Conservation (phyloP, 2,888 invertebrate species). For the Macrosoma leucophasiata region DNA sequence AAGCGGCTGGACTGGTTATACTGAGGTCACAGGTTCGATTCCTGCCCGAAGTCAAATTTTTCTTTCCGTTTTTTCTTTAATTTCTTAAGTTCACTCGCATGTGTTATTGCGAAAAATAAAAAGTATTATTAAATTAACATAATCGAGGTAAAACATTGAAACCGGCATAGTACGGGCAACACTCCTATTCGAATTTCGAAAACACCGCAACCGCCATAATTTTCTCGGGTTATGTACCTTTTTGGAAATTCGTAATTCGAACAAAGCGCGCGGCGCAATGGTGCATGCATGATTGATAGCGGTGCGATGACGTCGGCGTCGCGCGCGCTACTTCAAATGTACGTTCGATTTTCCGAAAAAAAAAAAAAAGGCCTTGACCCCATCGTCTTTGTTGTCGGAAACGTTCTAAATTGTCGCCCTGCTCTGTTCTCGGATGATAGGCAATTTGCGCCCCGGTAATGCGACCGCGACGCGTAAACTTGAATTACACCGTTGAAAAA, state of each 20-base stretch:
- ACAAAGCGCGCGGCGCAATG: slow-evolving; percentile 71
- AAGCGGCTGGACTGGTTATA: no score
- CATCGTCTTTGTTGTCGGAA: slow-evolving; percentile 32
- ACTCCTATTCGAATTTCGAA: slow-evolving; percentile 50
- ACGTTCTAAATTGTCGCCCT: slow-evolving; percentile 17
- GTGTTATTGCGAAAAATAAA: no score
- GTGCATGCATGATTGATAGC: slow-evolving; percentile 74
- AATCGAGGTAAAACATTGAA: no score
- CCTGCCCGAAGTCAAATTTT: no score
- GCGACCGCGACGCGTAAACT: slow-evolving; percentile 39
- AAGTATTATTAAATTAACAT: no score
- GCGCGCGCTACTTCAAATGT: slow-evolving; percentile 40
- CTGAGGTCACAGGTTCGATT: no score
- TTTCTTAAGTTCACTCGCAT: no score
- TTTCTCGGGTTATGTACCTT: slow-evolving; percentile 60
- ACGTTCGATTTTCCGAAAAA: slow-evolving; percentile 51
- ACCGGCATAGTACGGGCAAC: slow-evolving; percentile 38
- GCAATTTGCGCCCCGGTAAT: slow-evolving; percentile 49
- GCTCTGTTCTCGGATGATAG: slow-evolving; percentile 29
- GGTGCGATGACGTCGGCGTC: slow-evolving; percentile 55
- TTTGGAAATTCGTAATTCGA: slow-evolving; percentile 70
- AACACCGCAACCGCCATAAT: slow-evolving; percentile 64
- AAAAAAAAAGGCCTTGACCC: slow-evolving; percentile 65
- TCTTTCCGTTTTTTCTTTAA: no score
- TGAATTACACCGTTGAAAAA: slow-evolving; percentile 54